Evolutionary conservation across 2,797 vertebrate species (phyloP), one percentile per base, ranked within the genome.

Genomic region (Spondyliosoma cantharus): DNA sequence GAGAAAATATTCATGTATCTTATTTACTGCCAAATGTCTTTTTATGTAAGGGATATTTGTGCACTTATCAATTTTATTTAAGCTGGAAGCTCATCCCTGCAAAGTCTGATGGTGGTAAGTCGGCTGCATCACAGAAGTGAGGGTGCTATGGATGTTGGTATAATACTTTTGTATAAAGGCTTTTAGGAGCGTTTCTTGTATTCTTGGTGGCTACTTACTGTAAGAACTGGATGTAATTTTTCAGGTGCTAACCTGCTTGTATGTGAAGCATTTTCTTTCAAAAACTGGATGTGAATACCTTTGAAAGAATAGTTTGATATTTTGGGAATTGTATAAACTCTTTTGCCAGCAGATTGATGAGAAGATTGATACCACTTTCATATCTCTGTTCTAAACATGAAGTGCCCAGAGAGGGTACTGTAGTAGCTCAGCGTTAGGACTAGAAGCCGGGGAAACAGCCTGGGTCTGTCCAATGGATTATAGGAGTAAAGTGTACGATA

Each of bases 51-150:
- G 74, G 76, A 89, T 93, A 92, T 90, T 91, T 90, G 90, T 92
- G 89, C 82, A 82, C 84, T 93, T 92, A 91, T 94, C 92, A 94
- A 91, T 94, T 93, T 87, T 78, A 85, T 93, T 91, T 80, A 88
- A 86, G 68, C 74, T 45, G 80, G 87, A 87, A 89, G 86, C 90
- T 91, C 75, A 86, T 91, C 71, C 90, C 78, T 80, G 74, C 80
- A 80, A 81, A 87, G 59, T 86, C 37, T 68, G 67, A 62, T 68
- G 74, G 73, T 71, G 64, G 68, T 82, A 86, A 80, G 76, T 88
- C 80, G 71, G 79, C 82, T 60, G 63, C n/a, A 73, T 78, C 75
- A 83, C 67, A 72, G 76, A 54, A 58, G 58, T 74, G 57, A 77
- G 50, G 57, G 22, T 64, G 67, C 59, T 50, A 48, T 58, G 58